Percentiles rank a stretch among this genome's conserved stretches.
These are phyloP conservation scores for Gryon sp. DNA, from an alignment of 1,140 invertebrate genomes.

Conservation along the genomic window DNA sequence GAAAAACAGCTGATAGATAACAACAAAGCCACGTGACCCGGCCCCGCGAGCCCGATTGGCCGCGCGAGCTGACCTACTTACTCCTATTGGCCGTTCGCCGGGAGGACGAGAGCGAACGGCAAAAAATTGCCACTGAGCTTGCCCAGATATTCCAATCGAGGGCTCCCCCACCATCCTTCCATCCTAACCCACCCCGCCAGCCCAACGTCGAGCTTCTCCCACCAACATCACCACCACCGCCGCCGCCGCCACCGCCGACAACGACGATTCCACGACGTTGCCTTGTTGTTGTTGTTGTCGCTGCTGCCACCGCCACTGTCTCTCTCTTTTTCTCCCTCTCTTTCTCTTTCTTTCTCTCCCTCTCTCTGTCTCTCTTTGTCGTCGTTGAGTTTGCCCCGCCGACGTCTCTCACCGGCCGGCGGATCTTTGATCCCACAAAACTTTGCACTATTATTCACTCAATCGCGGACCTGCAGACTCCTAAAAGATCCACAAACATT, in stretches of 20 bases:
- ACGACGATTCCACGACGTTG: background rate
- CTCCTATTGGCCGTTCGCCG: conserved; percentile 70
- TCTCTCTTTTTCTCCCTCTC: background rate
- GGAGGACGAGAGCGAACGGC: conserved; percentile 69
- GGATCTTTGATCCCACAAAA: conserved; percentile 36
- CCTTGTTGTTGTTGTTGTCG: conserved; percentile 18
- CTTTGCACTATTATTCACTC: conserved; percentile 37
- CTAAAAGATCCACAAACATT: no score
- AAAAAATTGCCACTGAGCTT: conserved; percentile 66
- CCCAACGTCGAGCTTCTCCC: no score
- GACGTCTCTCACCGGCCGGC: conserved; percentile 33
- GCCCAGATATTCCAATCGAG: conserved; percentile 31
- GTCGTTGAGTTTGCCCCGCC: no score
- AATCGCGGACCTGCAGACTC: no score
- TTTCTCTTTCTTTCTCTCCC: background rate
- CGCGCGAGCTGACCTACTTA: conserved; percentile 70
- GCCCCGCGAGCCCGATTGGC: conserved; percentile 70
- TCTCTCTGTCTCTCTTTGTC: background rate
- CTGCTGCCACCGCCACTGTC: background rate
- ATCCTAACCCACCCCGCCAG: conserved; percentile 2
- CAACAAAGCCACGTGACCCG: conserved; percentile 82
- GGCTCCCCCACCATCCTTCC: conserved; percentile 10
- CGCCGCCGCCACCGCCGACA: conserved; percentile 3
- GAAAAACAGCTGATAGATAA: conserved; percentile 82
- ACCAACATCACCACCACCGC: background rate